Percentiles rank a stretch among this genome's conserved stretches.
phyloP scores from a whole-genome alignment of 2,113 vertebrate genomes.

The Thinocorus orbignyianus region DNA sequence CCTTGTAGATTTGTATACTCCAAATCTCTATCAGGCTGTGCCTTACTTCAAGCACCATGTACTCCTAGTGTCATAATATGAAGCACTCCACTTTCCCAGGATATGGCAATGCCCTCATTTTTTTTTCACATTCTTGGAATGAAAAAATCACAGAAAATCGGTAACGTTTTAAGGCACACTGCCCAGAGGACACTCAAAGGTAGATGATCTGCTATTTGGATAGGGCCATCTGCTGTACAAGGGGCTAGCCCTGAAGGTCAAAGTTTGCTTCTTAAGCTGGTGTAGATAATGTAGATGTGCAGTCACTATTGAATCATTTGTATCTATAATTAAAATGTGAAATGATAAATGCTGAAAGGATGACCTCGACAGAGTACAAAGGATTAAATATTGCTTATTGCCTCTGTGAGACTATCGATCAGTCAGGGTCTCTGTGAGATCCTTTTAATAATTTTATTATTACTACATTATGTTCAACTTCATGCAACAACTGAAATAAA shows the following conservation, averaged over 20 bases:
- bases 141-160: neutral
- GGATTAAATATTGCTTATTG: neutral
- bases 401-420: neutral
- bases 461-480: neutral
- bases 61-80: neutral
- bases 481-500: neutral
- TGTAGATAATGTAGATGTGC: neutral
- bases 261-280: neutral
- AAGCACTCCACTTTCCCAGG: neutral
- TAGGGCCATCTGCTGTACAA: neutral
- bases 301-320: neutral
- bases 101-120: neutral
- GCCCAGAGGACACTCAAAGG: neutral
- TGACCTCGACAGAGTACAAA: neutral
- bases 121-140: neutral
- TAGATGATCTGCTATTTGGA: neutral
- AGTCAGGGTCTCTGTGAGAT: neutral
- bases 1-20: rapidly evolving
- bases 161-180: neutral
- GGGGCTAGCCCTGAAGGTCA: neutral
- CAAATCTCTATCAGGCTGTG: neutral
- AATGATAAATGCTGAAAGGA: neutral
- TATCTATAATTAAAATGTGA: neutral
- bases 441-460: neutral
- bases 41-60: neutral